These are phyloP conservation scores for Etheostoma nigrum DNA, from an alignment of 2,797 vertebrate species.

Conservation along the genomic window DNA sequence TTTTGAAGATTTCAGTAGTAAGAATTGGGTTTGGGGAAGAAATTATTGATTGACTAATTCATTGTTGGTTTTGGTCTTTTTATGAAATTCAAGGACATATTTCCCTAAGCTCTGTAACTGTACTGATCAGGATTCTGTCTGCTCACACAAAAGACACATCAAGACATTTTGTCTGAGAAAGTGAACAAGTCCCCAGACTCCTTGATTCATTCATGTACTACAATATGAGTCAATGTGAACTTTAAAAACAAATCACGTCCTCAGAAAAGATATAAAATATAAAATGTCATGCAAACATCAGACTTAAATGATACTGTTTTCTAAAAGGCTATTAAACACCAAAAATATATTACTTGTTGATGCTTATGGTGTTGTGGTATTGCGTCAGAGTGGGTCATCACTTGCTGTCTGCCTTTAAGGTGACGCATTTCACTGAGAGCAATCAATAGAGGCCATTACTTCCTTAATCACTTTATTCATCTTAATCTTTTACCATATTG, in stretches of 20 bases:
- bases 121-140: slow-evolving; percentile 28
- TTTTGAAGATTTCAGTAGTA: not conserved
- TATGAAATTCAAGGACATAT: slow-evolving; percentile 6
- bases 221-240: slow-evolving; percentile 4
- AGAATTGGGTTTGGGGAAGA: not conserved
- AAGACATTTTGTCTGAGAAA: slow-evolving; percentile 34
- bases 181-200: slow-evolving; percentile 19
- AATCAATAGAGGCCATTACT: slow-evolving; percentile 20
- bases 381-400: slow-evolving; percentile 57
- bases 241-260: not conserved
- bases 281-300: slow-evolving; percentile 1
- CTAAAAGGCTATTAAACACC: slow-evolving; percentile 12
- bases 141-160: slow-evolving; percentile 36
- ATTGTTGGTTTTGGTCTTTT: not conserved
- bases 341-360: slow-evolving; percentile 7
- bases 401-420: slow-evolving; percentile 20
- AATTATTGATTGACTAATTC: not conserved
- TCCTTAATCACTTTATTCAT: slow-evolving; percentile 29
- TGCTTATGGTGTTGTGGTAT: slow-evolving; percentile 25
- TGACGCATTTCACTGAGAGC: slow-evolving; percentile 44
- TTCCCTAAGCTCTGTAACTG: slow-evolving; percentile 21
- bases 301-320: slow-evolving; percentile 2
- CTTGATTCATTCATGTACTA: not conserved
- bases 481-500: slow-evolving; percentile 6
- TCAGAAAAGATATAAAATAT: slow-evolving; percentile 11